Conservation (phyloP, 2,113 vertebrate species). For the Taurulus bubalis region DNA sequence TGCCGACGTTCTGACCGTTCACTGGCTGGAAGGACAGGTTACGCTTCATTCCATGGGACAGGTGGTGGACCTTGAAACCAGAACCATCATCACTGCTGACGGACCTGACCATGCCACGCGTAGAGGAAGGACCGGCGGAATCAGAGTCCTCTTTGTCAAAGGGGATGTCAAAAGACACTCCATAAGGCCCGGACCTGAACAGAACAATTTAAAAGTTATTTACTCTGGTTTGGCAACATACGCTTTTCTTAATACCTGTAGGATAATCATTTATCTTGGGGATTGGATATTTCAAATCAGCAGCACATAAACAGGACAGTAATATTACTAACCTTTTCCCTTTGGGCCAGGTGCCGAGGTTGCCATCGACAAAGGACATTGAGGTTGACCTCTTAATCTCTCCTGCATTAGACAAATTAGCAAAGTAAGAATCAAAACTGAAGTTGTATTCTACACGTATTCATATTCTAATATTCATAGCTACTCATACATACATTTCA, state of each 20-base stretch:
- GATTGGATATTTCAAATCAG: background rate
- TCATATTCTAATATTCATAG: background rate
- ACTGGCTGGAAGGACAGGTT: slow-evolving; percentile 93
- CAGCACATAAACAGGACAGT: background rate
- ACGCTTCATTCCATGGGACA: slow-evolving; percentile 87
- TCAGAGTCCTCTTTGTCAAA: slow-evolving; percentile 90
- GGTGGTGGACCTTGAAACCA: slow-evolving; percentile 83
- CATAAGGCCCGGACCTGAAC: slow-evolving; percentile 91
- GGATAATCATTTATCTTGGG: background rate
- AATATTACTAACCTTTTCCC: slow-evolving; percentile 88
- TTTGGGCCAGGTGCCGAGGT: slow-evolving; percentile 97
- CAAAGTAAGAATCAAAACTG: background rate
- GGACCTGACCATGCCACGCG: slow-evolving; percentile 89
- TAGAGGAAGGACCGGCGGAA: slow-evolving; percentile 73
- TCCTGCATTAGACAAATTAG: slow-evolving; percentile 79
- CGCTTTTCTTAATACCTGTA: background rate
- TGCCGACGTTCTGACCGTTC: slow-evolving; percentile 88
- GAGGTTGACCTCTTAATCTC: slow-evolving; percentile 95
- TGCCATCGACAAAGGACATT: slow-evolving; percentile 97
- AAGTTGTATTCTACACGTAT: background rate
- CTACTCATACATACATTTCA: background rate
- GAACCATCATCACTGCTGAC: slow-evolving; percentile 95
- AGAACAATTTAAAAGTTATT: slow-evolving; percentile 19
- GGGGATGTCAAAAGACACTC: slow-evolving; percentile 97
- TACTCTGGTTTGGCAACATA: background rate